These are phyloP conservation scores for Eristalinus sepulchralis DNA, from an alignment of 2,888 invertebrate species.

Conservation along the genomic window DNA sequence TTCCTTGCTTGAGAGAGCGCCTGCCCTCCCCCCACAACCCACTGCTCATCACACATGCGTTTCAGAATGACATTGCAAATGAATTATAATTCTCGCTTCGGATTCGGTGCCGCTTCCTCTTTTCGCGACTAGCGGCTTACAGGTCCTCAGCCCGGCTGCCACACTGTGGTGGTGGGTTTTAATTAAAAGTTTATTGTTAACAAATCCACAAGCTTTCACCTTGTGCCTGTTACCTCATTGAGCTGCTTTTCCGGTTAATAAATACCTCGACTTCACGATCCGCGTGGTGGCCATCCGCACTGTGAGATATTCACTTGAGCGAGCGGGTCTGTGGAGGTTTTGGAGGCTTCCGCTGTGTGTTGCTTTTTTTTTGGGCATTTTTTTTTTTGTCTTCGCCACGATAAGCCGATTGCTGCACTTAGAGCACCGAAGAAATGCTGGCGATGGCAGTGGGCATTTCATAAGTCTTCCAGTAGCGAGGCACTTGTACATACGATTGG, in stretches of 20 bases:
- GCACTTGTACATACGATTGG: neutral
- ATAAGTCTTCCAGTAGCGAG: constrained; percentile 11
- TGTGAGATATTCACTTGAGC: constrained; percentile 12
- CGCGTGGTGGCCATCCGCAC: neutral
- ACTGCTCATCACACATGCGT: constrained; percentile 21
- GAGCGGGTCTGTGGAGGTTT: neutral
- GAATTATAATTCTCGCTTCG: constrained; percentile 22
- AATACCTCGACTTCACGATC: constrained; percentile 23
- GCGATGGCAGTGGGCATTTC: neutral
- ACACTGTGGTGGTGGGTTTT: neutral
- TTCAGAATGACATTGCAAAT: constrained; percentile 38
- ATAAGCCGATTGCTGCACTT: constrained; percentile 22
- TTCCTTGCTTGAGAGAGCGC: constrained; percentile 30
- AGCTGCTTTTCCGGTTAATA: constrained; percentile 32
- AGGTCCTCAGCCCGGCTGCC: neutral
- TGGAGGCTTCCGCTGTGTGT: neutral
- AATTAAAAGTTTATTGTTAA: neutral
- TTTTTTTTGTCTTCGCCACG: constrained; percentile 2
- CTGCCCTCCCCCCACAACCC: neutral
- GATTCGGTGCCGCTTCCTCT: neutral
- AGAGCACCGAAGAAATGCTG: neutral
- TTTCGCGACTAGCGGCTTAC: constrained; percentile 9
- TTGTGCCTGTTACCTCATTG: constrained; percentile 46
- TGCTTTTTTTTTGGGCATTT: neutral
- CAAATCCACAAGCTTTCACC: constrained; percentile 36